Evolutionary conservation across 2,888 invertebrate genomes (phyloP), one percentile per base, ranked within the genome.

Genomic region (Agriopis marginaria): DNA sequence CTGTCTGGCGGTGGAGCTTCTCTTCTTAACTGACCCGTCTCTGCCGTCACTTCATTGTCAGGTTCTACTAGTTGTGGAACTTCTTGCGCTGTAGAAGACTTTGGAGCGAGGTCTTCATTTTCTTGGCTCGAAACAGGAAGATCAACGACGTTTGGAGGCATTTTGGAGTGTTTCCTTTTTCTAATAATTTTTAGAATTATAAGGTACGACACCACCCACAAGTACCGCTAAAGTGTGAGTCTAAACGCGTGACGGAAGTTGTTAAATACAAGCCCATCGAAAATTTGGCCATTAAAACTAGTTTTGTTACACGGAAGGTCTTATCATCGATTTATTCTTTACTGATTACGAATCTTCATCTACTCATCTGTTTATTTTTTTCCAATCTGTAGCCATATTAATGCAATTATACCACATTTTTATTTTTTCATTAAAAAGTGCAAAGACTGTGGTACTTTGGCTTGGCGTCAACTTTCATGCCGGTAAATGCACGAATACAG

Each of bases 121-220:
- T 69, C 72, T 64, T 70, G 68, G 44, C 32, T 54, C 14, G 67
- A 3, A 11, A 56, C 59, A 9, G 66, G 63, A 47, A 61, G 23
- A 49, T 77, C 75, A 4, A 63, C 54, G 10, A 69, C 51, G 9
- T 76, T 77, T 5, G 75, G 74, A 12, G 75, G 64, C 79, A 76
- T 78, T 61, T 72, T 72, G 1, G 47, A 49, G 9, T 54, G 17
- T 51, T 6, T 45, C 53, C 12, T 50, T 59, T 42, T 54, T 63
- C 53, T 14, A n/a, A 47, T 39, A 23, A 56, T 59, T 10, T 53
- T 58, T 0, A 14, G 12, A 11, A 47, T 51, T 45, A 44, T 59
- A 63, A 69, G 14, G n/a, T 60, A 49, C 50, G 47, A 10, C 44
- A 49, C n/a, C 53, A 68, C 50, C 42, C 3, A 45, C 45, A 53